phyloP scores from a whole-genome alignment of 2,888 invertebrate genomes.

The Microplitis manilae region DNA sequence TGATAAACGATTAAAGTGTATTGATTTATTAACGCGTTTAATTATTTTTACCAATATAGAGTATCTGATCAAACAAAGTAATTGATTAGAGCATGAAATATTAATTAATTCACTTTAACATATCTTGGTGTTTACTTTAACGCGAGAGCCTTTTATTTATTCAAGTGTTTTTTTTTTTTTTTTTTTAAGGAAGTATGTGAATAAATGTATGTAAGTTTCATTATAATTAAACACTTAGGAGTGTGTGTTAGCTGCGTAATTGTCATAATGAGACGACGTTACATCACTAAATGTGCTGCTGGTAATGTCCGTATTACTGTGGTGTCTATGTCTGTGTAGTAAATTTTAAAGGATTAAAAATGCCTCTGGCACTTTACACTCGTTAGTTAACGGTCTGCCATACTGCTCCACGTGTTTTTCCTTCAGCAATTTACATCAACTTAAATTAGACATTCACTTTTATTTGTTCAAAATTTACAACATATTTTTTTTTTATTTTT shows the following conservation, averaged over 20 bases:
- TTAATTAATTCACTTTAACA: too few relatives aligned
- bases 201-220: not conserved
- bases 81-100: too few relatives aligned
- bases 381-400: not conserved
- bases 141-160: too few relatives aligned
- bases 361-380: not conserved
- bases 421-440: not conserved
- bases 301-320: not conserved
- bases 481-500: not conserved
- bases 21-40: too few relatives aligned
- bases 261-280: constrained; percentile 30
- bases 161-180: not conserved
- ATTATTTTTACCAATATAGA: too few relatives aligned
- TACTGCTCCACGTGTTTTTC: not conserved
- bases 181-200: not conserved
- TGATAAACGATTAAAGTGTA: too few relatives aligned
- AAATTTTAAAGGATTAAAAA: not conserved
- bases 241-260: constrained; percentile 15
- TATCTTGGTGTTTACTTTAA: too few relatives aligned
- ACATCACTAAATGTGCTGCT: constrained; percentile 1
- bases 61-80: too few relatives aligned
- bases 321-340: not conserved
- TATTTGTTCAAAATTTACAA: too few relatives aligned
- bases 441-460: not conserved
- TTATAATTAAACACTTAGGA: not conserved